Evolutionary conservation across 2,888 invertebrate genomes (phyloP), one percentile per base, ranked within the genome.

Genomic region (Trachelus tabidus): DNA sequence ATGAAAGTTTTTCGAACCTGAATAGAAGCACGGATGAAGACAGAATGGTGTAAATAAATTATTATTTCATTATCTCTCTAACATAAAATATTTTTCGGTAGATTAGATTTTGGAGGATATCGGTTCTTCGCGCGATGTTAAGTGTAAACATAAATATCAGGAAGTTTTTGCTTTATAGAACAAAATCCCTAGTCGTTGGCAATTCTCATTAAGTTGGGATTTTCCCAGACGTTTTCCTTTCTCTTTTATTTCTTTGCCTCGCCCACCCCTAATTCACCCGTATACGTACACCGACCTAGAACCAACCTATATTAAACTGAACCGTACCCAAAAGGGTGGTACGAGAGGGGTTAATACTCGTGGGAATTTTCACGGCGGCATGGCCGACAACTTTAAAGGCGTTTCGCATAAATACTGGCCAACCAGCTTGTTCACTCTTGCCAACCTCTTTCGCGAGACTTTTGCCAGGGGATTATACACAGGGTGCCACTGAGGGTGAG

Each of bases 301-400:
- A 56, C 40, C 40, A 56, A 56, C 40, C 40, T 56, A 56, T 56
- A 56, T 56, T 56, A 56, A 56, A 56, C 30, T 30, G n/a, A 40
- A 15, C 68, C 37, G 56, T 71, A 69, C 73, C 73, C 68, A 71
- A 81, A 81, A 34, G 71, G 33, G 23, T 23, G 71, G 71, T 30
- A 71, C 40, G 23, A 6, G 15, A 56, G 40, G 40, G 40, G 40
- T 56, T 56, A 23, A 56, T 56, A 56, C 40, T 23, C 40, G 40
- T 56, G 40, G 40, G 40, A 56, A 56, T 56, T 56, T 56, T 56
- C 40, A 56, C 40, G 40, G 23, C 40, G 40, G 40, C 40, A 56
- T 56, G 40, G 40, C 23, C 40, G 40, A 23, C 40, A 56, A 23
- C 40, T 56, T 56, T 56, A 56, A 56, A 56, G 6, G 40, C 40